Evolutionary conservation across 1,140 invertebrate species (phyloP), one percentile per base, ranked within the genome.

Genomic region (Calosoma granatense): DNA sequence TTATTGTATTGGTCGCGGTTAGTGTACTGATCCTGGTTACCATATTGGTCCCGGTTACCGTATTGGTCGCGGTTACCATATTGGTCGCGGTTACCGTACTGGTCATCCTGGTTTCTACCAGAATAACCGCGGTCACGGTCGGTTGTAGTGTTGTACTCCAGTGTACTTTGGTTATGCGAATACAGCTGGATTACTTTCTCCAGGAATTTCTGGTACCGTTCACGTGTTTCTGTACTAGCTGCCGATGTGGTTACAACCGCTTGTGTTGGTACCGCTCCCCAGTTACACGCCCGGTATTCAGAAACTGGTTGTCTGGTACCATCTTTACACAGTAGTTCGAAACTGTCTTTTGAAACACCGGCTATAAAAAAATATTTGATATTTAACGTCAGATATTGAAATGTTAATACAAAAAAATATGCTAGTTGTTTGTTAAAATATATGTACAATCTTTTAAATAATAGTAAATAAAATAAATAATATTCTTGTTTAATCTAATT

Each of bases 191-290:
- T 69, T 22, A 80, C 74, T 64, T 74, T 79, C 51, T 76, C 66
- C 1, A 83, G 68, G 63, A 83, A 84, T 58, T 67, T 70, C 59
- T 83, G 80, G 64, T 81, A 87, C 63, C 71, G 75, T 57, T 73
- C 74, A 30, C 88, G 76, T 26, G 77, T 75, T 11, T 81, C 75
- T 12, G 73, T 67, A 55, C 76, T 74, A 2, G 82, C 82, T 0
- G 87, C 91, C 2, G 91, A 94, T 14, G 88, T 87, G 1, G 88
- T 89, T 1, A 94, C 87, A 22, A 98, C 73, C 2, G 92, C 89
- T 71, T 95, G 85, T 0, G 91, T 85, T 0, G 93, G 92, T 3
- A 94, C 84, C 53, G 72, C 70, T 3, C 93, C 93, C 86, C 94
- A 92, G 70, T 94, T 86, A 67, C 94, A 97, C n/a, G 71, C 69